These are phyloP conservation scores for Dreissena polymorpha DNA, from an alignment of 1,140 invertebrate genomes.

Conservation along the genomic window DNA sequence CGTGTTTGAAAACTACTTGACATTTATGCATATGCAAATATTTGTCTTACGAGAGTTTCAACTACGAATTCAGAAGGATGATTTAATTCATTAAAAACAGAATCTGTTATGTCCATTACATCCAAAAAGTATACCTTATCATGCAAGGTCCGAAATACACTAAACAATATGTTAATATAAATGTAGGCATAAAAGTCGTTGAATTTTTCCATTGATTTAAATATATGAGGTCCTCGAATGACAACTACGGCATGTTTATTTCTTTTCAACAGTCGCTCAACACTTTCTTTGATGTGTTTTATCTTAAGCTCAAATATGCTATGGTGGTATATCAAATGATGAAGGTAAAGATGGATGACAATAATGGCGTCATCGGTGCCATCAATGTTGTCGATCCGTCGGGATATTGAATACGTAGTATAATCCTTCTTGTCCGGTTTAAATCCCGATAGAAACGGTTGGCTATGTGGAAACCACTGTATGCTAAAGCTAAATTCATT, in stretches of 20 bases:
- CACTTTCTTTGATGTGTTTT: not conserved
- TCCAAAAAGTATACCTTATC: no score
- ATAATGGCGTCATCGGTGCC: not conserved
- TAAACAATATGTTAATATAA: no score
- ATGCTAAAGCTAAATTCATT: not conserved
- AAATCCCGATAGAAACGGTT: conserved; percentile 1
- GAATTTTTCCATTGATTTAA: no score
- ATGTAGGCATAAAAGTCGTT: no score
- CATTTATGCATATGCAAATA: no score
- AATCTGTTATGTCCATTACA: no score
- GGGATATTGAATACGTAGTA: not conserved
- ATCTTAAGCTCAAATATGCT: conserved; percentile 8
- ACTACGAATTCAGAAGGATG: no score
- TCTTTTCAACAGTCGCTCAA: conserved; percentile 11
- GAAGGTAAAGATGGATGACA: conserved; percentile 9
- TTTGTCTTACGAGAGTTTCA: no score
- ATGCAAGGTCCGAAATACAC: no score
- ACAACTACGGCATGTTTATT: conserved; percentile 1
- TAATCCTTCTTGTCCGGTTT: not conserved
- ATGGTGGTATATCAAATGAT: conserved; percentile 1
- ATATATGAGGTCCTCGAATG: not conserved
- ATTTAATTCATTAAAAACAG: no score
- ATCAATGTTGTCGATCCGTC: conserved; percentile 1
- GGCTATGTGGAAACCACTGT: conserved; percentile 16
- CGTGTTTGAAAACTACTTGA: no score